Conservation (phyloP, 2,888 invertebrate species). For the Yponomeuta sedellus region DNA sequence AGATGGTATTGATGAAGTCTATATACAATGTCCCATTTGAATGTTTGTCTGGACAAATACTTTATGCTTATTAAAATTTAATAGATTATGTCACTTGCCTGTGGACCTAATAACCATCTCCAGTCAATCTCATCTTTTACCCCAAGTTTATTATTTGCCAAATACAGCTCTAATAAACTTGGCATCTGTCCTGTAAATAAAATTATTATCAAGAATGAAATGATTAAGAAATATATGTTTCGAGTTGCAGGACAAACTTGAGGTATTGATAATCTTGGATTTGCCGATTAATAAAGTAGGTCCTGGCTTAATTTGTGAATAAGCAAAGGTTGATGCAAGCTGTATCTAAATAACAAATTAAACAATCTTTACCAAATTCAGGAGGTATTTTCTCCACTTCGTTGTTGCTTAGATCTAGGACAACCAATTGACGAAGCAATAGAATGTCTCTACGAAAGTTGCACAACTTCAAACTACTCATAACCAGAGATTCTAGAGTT, state of each 20-base stretch:
- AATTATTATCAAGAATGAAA: conserved; percentile 17
- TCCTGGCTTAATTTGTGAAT: too few species aligned
- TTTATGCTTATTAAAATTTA: not conserved
- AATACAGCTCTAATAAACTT: conserved; percentile 76
- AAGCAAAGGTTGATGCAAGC: not conserved
- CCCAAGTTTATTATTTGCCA: conserved; percentile 81
- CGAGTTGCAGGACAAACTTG: too few species aligned
- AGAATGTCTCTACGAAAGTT: conserved; percentile 83
- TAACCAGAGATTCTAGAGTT: conserved; percentile 78
- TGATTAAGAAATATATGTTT: not conserved
- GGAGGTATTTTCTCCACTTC: conserved; percentile 81
- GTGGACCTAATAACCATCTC: conserved; percentile 78
- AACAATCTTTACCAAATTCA: conserved; percentile 74
- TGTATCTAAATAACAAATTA: not conserved
- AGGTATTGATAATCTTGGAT: not conserved
- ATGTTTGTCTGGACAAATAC: not conserved
- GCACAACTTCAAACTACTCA: conserved; percentile 78
- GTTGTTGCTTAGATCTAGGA: conserved; percentile 84
- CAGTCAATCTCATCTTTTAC: conserved; percentile 72
- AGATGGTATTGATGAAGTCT: conserved; percentile 1
- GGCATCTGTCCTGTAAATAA: conserved; percentile 64
- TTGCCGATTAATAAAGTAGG: too few species aligned
- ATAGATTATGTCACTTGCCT: conserved; percentile 34
- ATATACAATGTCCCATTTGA: too few species aligned
- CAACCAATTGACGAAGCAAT: conserved; percentile 77